Evolutionary conservation across 2,797 vertebrate species (phyloP), one percentile per base, ranked within the genome.

Genomic region (Serranus cabrilla): DNA sequence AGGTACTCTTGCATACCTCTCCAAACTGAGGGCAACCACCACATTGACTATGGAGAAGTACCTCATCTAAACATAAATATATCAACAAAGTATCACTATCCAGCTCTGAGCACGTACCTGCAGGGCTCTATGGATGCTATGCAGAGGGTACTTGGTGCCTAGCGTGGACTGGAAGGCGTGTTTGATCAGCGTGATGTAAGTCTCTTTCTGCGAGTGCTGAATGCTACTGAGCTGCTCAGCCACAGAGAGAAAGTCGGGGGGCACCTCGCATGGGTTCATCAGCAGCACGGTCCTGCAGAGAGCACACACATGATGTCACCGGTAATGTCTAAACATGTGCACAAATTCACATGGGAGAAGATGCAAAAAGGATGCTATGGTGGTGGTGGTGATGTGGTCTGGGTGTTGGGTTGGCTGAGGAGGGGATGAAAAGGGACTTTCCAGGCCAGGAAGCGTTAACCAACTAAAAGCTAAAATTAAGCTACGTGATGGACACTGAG

Each of bases 121-220:
- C 74, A 99, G 95, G 45, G 88, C 82, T 37, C 17, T 70, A 47
- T 91, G 94, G 74, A 99, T 92, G 64, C 83, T 78, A 0, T 78
- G 85, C 21, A 97, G 93, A 50, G 97, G 93, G 0, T 95, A 96
- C 82, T 82, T 84, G 72, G 94, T 87, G 54, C 97, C 97, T 0
- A 99, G 94, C 43, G 85, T 93, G 51, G 97, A 95, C 93, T 99
- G 98, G 92, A 96, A 98, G 84, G 96, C 94, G 0, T 98, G 98
- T 79, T 97, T 93, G 37, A 99, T 96, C 74, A 99, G 93, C 20
- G 93, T 94, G 78, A 95, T 47, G 56, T 94, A 95, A 2, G 91
- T 93, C 16, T 95, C 82, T 2, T 71, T 92, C 60, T 93, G 94
- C 0, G 96, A 94, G 54, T 94, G 92, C 63, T 93, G 91, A 0